A percentile compares a stretch with the other conserved stretches of the same genome.
These are phyloP conservation scores for Ophion ellenae DNA, from an alignment of 2,888 invertebrate genomes.

Conservation along the genomic window DNA sequence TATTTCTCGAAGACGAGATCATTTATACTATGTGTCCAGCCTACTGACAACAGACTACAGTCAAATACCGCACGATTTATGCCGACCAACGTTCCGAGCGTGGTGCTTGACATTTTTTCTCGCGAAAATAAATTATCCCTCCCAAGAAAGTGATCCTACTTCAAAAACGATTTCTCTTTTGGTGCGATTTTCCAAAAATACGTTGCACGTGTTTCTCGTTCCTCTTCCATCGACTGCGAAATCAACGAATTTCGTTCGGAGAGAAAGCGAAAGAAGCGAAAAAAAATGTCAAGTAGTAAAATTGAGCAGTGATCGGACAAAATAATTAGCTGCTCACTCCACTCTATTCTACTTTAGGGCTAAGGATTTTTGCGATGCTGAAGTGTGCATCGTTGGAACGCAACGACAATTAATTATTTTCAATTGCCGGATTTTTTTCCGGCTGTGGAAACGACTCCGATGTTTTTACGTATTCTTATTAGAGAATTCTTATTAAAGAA, in stretches of 20 bases:
- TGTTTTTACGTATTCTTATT: no score
- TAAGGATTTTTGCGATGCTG: no score
- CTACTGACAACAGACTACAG: constrained; percentile 2
- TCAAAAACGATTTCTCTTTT: not conserved
- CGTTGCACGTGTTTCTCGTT: not conserved
- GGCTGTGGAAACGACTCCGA: no score
- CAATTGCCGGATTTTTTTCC: no score
- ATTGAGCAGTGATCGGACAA: not conserved
- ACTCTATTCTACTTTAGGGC: no score
- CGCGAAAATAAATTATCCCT: not conserved
- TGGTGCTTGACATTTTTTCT: not conserved
- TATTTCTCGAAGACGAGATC: not conserved
- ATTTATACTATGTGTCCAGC: not conserved
- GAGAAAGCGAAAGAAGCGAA: not conserved
- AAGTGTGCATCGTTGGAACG: no score
- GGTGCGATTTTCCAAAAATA: not conserved
- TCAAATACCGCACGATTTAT: not conserved
- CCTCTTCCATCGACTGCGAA: not conserved
- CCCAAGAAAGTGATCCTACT: not conserved
- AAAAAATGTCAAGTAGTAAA: not conserved
- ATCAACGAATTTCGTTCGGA: not conserved
- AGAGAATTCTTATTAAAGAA: no score
- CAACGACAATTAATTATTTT: no score
- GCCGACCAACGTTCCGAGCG: not conserved
- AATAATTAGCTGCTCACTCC: no score